A percentile compares a stretch with the other conserved stretches of the same genome.
Evolutionary conservation across 2,888 invertebrate genomes (phyloP).

Genomic region (Lithophane socia): DNA sequence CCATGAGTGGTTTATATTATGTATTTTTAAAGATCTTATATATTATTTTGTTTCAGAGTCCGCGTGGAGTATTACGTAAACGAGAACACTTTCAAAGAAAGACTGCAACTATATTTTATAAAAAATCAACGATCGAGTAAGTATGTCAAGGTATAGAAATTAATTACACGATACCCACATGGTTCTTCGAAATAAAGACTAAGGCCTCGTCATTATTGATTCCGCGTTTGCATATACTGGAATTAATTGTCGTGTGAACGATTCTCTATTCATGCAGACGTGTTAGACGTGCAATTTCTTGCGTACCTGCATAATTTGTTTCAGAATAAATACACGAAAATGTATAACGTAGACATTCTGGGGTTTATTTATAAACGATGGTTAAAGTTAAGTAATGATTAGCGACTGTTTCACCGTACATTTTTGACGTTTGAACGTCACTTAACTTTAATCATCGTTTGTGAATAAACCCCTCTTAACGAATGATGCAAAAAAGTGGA

Average conservation of each 20-base stretch:
- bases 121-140: constrained; percentile 99
- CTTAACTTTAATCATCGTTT: too few relatives aligned
- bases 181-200: constrained; percentile 1
- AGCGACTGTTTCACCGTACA: too few relatives aligned
- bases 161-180: neutral
- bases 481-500: neutral
- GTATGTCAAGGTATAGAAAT: constrained; percentile 76
- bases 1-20: constrained; percentile 3
- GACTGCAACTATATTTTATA: constrained; percentile 99
- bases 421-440: too few relatives aligned
- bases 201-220: neutral
- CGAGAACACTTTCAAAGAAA: constrained; percentile 99
- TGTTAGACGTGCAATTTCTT: neutral
- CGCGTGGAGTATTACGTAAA: constrained; percentile 99
- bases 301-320: neutral
- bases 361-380: too few relatives aligned
- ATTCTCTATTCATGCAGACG: neutral
- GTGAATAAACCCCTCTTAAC: too few relatives aligned
- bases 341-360: neutral
- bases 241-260: neutral
- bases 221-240: neutral
- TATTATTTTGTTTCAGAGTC: constrained; percentile 94
- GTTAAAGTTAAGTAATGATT: too few relatives aligned
- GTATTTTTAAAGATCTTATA: neutral
- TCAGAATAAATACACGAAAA: neutral